Conservation (phyloP, 2,797 vertebrate genomes). For the Arnoldichthys spilopterus region DNA sequence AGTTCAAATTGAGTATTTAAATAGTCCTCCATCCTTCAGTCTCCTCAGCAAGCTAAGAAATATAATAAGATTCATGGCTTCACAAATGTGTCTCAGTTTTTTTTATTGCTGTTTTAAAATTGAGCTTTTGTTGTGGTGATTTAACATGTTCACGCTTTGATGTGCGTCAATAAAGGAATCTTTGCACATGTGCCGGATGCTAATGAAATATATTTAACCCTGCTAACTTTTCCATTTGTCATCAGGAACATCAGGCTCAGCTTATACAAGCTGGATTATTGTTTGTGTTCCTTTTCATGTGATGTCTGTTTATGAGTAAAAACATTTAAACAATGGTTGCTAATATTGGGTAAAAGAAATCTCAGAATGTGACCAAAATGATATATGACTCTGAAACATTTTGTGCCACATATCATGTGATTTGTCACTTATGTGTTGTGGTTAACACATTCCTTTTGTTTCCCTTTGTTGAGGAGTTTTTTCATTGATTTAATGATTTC, state of each 20-base stretch:
- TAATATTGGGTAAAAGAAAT: background rate
- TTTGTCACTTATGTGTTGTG: background rate
- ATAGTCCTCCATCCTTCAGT: conserved; percentile 26
- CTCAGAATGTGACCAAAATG: background rate
- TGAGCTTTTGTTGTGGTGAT: conserved; percentile 61
- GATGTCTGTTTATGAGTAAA: conserved; percentile 31
- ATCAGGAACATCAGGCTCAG: conserved; percentile 52
- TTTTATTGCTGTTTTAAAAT: conserved; percentile 64
- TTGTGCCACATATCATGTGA: background rate
- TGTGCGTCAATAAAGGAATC: conserved; percentile 55
- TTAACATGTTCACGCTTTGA: conserved; percentile 61
- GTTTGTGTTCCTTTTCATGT: conserved; percentile 39
- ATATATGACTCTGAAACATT: background rate
- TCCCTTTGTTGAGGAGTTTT: background rate
- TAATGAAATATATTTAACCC: conserved; percentile 62
- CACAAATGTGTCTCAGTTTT: conserved; percentile 20
- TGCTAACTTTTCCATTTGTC: conserved; percentile 53
- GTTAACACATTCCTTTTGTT: background rate
- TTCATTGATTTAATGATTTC: background rate
- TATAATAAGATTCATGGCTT: conserved; percentile 56
- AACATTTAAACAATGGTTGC: conserved; percentile 28
- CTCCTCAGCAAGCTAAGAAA: conserved; percentile 54
- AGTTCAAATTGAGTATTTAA: conserved; percentile 48
- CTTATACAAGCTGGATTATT: conserved; percentile 47
- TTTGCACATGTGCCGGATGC: conserved; percentile 56